Percentiles rank a stretch among this genome's conserved stretches.
Conservation (phyloP, 2,113 vertebrate genomes). For the Neotoma lepida region DNA sequence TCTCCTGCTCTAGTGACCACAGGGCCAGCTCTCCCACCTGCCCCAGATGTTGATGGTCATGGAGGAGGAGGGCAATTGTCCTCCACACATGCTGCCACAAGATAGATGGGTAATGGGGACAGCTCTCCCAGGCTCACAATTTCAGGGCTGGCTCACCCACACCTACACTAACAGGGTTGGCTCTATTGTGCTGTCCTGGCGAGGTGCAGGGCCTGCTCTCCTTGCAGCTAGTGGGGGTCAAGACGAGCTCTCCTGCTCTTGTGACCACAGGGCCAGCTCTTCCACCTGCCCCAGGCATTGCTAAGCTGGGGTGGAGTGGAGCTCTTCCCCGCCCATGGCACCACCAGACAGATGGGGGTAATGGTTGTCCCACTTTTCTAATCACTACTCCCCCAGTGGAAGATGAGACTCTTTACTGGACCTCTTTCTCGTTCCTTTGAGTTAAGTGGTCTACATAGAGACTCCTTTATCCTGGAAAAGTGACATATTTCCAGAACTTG, state of each 20-base stretch:
- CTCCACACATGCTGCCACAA: neutral
- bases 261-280: too few species aligned
- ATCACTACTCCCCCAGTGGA: neutral
- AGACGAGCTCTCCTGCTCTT: too few species aligned
- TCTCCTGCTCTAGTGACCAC: neutral
- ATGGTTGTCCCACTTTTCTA: neutral
- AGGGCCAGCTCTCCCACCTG: neutral
- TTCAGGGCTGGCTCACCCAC: too few species aligned
- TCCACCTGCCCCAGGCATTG: too few species aligned
- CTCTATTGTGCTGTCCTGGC: too few species aligned
- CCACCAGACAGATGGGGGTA: neutral
- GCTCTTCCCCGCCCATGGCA: neutral
- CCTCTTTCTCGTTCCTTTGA: neutral
- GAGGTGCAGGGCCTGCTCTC: too few species aligned
- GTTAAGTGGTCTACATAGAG: neutral
- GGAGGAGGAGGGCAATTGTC: too few species aligned
- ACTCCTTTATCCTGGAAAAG: neutral
- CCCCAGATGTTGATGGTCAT: neutral
- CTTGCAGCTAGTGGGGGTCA: too few species aligned
- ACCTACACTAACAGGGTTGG: too few species aligned
- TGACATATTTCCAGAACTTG: neutral
- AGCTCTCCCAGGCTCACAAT: too few species aligned
- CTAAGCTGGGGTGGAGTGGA: too few species aligned
- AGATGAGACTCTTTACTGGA: neutral
- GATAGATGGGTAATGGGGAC: neutral